Conservation (phyloP, 2,888 invertebrate genomes). For the Geophilus truncorum region DNA sequence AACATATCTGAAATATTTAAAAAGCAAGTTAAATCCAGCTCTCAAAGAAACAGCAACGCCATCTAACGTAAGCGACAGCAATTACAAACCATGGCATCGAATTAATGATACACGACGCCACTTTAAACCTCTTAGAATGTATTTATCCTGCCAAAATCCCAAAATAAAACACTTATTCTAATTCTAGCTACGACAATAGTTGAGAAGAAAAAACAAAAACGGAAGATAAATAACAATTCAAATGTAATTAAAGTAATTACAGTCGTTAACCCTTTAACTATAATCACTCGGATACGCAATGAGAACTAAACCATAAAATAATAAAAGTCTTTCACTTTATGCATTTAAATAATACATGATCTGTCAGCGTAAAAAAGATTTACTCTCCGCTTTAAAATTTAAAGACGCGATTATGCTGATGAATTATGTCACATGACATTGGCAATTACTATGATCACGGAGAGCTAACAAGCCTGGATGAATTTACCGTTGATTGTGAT, state of each 20-base stretch:
- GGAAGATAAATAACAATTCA: not conserved
- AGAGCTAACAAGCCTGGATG: not conserved
- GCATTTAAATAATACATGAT: not conserved
- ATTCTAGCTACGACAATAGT: not conserved
- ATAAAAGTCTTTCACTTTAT: not conserved
- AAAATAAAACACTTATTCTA: not conserved
- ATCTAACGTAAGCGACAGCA: not conserved
- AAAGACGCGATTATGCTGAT: not conserved
- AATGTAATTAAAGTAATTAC: not conserved
- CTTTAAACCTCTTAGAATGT: too few species aligned
- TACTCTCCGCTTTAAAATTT: not conserved
- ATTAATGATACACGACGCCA: too few species aligned
- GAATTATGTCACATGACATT: not conserved
- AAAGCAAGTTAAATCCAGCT: not conserved
- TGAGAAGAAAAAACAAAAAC: not conserved
- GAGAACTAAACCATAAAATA: not conserved
- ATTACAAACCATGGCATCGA: too few species aligned
- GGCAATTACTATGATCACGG: not conserved
- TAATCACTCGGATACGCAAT: not conserved
- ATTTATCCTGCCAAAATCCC: too few species aligned
- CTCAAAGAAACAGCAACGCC: not conserved
- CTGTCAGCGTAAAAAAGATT: slow-evolving; percentile 3
- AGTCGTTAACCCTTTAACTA: not conserved
- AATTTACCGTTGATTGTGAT: not conserved
- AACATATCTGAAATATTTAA: slow-evolving; percentile 57